Evolutionary conservation across 2,888 invertebrate species (phyloP), one percentile per base, ranked within the genome.

Genomic region (Luperina testacea): DNA sequence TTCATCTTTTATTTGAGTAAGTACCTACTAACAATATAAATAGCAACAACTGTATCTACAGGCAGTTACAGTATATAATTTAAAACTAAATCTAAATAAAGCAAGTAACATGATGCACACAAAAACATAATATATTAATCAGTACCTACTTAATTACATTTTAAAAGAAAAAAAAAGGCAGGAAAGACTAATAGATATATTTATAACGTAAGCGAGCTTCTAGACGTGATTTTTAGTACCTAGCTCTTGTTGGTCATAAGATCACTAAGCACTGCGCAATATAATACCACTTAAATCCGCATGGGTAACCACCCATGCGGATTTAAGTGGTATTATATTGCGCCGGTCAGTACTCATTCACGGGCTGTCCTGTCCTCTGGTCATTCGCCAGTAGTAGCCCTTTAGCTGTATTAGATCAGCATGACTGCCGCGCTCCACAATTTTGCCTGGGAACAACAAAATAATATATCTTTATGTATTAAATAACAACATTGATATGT

Each of bases 361-460:
- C 20, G 92, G 87, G 78, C 93, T 87, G 5, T 93, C 91, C 75
- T 95, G 95, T 38, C 94, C 95, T 88, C 90, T 96, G 89, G 97
- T 97, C 93, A 98, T 97, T 63, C 97, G 96, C 93, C 97, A 97
- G 92, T 98, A 98, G 63, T 97, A 93, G 20, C 98, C 97, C 89
- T 97, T 97, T 73, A 96, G 92, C 51, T 95, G 95, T 92, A 98
- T 96, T 24, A 98, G 95, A 84, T 98, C 97, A 5, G 97, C 95
- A 89, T 98, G 98, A 6, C 97, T 98, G 57, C 98, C 98, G 84
- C 97, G 97, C 92, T 98, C 98, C 9, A 97, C 97, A 24, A 99
- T 97, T 86, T 96, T 95, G 57, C 99, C 99, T 91, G 89, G 9
- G 85, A 75, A 80, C 15, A 83, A 74, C 17, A 72, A 75, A 61